Evolutionary conservation across 2,797 vertebrate species (phyloP).

Genomic region (Eleutherodactylus coqui): DNA sequence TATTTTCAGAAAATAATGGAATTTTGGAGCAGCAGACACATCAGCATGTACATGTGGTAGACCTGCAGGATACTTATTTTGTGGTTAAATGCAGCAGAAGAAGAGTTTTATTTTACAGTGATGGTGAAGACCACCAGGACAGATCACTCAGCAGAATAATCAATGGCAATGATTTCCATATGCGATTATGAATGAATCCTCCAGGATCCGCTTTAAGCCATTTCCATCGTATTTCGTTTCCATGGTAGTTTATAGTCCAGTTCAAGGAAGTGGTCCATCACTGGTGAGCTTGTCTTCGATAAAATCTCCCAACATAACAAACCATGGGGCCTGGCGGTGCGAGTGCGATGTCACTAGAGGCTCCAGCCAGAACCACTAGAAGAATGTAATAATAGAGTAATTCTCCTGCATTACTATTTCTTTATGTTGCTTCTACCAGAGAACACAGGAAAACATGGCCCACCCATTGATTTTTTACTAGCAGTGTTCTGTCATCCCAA

Average conservation of each 20-base stretch:
- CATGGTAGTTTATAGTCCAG: conserved; percentile 15
- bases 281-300: conserved; percentile 46
- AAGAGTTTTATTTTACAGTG: conserved; percentile 35
- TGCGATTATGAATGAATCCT: conserved; percentile 55
- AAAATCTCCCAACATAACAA: conserved; percentile 24
- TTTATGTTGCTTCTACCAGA: background rate
- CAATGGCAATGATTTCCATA: conserved; percentile 62
- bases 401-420: background rate
- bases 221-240: conserved; percentile 40
- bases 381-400: conserved; percentile 46
- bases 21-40: conserved; percentile 7
- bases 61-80: conserved; percentile 42
- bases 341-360: conserved; percentile 39
- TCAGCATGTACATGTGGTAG: conserved; percentile 37
- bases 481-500: background rate
- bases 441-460: background rate
- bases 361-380: background rate
- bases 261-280: conserved; percentile 33
- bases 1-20: background rate
- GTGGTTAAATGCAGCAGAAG: conserved; percentile 40
- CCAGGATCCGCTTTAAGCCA: background rate
- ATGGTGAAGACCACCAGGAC: conserved; percentile 54
- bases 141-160: conserved; percentile 47
- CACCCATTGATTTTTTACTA: background rate
- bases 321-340: conserved; percentile 47